phyloP scores from a whole-genome alignment of 2,888 invertebrate genomes.

The Harpalus rufipes region DNA sequence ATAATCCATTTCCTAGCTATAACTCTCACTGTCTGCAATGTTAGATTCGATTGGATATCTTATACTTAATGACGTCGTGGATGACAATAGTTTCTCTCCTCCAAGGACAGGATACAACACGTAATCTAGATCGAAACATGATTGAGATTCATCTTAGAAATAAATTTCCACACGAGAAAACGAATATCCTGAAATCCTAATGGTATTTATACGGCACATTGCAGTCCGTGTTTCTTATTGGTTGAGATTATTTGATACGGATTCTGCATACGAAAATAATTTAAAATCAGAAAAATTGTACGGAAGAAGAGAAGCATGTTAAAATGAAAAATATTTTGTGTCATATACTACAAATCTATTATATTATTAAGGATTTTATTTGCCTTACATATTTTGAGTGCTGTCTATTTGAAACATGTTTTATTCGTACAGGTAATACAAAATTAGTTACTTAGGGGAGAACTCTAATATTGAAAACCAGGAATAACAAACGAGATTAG shows the following conservation, averaged over 20 bases:
- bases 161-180: background rate
- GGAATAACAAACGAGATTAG: too few relatives aligned
- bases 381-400: too few relatives aligned
- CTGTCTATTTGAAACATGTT: too few relatives aligned
- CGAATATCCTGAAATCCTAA: constrained; percentile 3
- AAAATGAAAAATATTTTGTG: too few relatives aligned
- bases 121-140: background rate
- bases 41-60: background rate
- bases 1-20: background rate
- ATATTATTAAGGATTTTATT: too few relatives aligned
- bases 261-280: background rate
- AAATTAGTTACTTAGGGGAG: too few relatives aligned
- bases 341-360: too few relatives aligned
- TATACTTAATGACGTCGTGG: constrained; percentile 10
- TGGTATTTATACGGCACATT: constrained; percentile 14
- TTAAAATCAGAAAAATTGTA: background rate
- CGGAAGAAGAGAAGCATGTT: background rate
- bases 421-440: too few relatives aligned
- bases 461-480: too few relatives aligned
- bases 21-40: background rate
- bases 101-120: background rate
- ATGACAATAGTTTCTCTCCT: background rate
- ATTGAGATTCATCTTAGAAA: background rate
- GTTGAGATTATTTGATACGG: background rate
- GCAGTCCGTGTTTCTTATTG: background rate